Conservation (phyloP, 2,888 invertebrate species). For the Drosophila helvetica region DNA sequence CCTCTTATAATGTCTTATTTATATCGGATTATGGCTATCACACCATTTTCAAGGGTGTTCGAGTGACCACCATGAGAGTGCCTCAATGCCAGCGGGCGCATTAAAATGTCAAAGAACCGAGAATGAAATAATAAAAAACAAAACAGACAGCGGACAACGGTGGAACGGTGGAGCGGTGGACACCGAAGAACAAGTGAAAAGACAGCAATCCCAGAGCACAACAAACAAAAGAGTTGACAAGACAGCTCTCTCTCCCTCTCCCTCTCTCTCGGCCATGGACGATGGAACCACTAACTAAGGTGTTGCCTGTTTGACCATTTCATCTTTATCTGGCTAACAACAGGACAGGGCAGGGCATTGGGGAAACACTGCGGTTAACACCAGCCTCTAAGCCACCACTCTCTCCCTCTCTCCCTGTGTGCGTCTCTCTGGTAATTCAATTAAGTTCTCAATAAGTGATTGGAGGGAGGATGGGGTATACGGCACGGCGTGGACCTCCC, state of each 20-base stretch:
- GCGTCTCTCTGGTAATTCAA: conserved; percentile 63
- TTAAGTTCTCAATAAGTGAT: conserved; percentile 75
- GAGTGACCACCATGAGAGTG: conserved; percentile 71
- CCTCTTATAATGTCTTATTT: conserved; percentile 75
- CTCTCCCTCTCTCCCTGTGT: conserved; percentile 22
- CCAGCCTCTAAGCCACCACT: conserved; percentile 17
- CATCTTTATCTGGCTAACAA: conserved; percentile 47
- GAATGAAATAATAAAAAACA: conserved; percentile 41
- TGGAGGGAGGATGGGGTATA: conserved; percentile 10
- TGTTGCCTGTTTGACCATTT: conserved; percentile 46
- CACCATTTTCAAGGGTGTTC: conserved; percentile 70
- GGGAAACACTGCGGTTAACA: conserved; percentile 59
- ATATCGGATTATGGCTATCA: conserved; percentile 78
- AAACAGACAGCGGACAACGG: conserved; percentile 40
- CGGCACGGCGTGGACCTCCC: conserved; percentile 50
- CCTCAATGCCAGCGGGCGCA: conserved; percentile 77
- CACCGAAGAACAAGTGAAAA: conserved; percentile 56
- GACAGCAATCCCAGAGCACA: conserved; percentile 42
- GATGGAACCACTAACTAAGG: conserved; percentile 38
- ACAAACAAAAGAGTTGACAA: conserved; percentile 72
- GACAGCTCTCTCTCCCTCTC: conserved; percentile 13
- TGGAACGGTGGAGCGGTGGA: conserved; percentile 6
- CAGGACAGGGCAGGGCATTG: conserved; percentile 54
- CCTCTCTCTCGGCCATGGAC: conserved; percentile 14
- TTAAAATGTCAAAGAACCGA: conserved; percentile 74